phyloP scores from a whole-genome alignment of 35 echinoderm and acorn worm genomes.

The Nesometra sesokonis region DNA sequence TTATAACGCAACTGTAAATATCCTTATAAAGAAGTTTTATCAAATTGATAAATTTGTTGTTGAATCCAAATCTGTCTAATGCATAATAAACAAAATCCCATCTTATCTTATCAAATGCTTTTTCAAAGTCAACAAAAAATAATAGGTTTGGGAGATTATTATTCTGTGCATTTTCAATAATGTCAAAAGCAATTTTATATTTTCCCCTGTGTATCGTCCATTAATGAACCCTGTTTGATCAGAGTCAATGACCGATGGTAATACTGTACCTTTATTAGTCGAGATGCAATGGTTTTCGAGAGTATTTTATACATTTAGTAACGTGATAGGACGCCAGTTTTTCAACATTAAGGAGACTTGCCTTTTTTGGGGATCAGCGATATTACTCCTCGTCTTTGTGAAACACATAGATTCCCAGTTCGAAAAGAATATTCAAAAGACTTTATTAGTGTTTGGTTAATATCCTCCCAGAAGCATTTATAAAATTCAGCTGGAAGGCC shows the following conservation, averaged over 20 bases:
- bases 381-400: not conserved
- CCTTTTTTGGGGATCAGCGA: not conserved
- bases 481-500: not conserved
- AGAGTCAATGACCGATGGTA: no score
- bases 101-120: not conserved
- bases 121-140: no score
- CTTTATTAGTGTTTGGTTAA: not conserved
- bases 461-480: not conserved
- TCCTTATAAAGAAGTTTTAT: not conserved
- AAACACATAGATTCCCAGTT: not conserved
- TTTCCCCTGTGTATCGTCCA: no score
- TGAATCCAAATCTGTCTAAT: not conserved
- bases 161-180: no score
- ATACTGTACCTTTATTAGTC: no score
- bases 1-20: not conserved
- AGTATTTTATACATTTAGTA: no score
- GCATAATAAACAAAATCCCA: not conserved
- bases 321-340: no score
- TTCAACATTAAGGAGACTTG: no score
- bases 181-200: no score
- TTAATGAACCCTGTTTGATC: no score
- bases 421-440: not conserved
- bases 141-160: no score
- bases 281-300: no score
- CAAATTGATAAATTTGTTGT: not conserved